These are phyloP conservation scores for Apamea monoglypha DNA, from an alignment of 2,888 invertebrate species.

Conservation along the genomic window DNA sequence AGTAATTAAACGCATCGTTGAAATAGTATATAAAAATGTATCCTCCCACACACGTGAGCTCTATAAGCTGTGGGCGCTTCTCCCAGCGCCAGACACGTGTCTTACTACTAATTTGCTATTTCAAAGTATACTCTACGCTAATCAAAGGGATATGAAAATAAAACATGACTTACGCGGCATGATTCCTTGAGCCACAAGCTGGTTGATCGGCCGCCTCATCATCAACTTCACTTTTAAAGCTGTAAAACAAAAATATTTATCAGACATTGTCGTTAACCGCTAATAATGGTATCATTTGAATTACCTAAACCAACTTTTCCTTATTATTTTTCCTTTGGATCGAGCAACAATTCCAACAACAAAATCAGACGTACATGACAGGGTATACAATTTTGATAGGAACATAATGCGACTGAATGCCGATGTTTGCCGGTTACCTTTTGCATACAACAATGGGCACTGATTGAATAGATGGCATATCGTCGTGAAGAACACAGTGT, in stretches of 20 bases:
- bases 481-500: conserved; percentile 74
- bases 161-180: conserved; percentile 97
- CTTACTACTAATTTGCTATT: conserved; percentile 37
- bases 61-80: conserved; percentile 40
- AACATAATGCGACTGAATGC: conserved; percentile 61
- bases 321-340: conserved; percentile 59
- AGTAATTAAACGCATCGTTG: conserved; percentile 78
- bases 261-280: conserved; percentile 39
- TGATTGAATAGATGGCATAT: conserved; percentile 78
- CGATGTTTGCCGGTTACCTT: conserved; percentile 74
- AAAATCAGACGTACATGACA: conserved; percentile 42
- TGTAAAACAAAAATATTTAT: conserved; percentile 88
- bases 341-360: conserved; percentile 32
- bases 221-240: conserved; percentile 99
- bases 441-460: conserved; percentile 80
- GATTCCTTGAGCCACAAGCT: conserved; percentile 99
- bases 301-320: conserved; percentile 55
- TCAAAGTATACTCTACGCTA: conserved; percentile 24
- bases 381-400: conserved; percentile 52
- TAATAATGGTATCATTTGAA: conserved; percentile 32
- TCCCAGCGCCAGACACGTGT: conserved; percentile 28
- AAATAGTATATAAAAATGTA: conserved; percentile 85
- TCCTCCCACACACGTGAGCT: conserved; percentile 76
- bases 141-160: conserved; percentile 16
- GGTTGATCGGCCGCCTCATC: conserved; percentile 98